phyloP scores from a whole-genome alignment of 2,888 invertebrate species.

The Perizoma affinitatum region DNA sequence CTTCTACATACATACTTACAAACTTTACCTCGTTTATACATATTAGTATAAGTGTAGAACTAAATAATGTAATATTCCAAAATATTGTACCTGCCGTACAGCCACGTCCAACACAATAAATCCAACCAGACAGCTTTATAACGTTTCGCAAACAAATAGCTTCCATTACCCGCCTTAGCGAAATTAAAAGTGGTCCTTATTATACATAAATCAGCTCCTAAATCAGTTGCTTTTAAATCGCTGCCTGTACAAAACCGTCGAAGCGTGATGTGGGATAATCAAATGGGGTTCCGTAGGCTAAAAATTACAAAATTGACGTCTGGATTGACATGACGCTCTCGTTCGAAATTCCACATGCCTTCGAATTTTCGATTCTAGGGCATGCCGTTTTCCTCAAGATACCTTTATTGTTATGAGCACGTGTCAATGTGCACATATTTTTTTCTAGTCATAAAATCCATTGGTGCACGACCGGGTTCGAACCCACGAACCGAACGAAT shows the following conservation, averaged over 20 bases:
- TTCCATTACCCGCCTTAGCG: conserved; percentile 56
- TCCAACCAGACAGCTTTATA: conserved; percentile 70
- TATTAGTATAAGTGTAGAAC: too few species aligned
- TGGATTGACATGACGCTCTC: too few species aligned
- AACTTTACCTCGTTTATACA: not conserved
- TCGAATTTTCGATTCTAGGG: too few species aligned
- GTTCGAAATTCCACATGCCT: too few species aligned
- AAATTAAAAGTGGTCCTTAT: conserved; percentile 75
- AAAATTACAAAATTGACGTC: not conserved
- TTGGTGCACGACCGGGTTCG: too few species aligned
- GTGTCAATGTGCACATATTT: too few species aligned
- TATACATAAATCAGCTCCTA: conserved; percentile 69
- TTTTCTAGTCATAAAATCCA: too few species aligned
- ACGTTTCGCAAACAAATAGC: conserved; percentile 60
- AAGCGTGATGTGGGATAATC: conserved; percentile 20
- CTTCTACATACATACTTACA: not conserved
- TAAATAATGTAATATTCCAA: not conserved
- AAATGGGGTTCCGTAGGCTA: conserved; percentile 24
- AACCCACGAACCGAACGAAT: too few species aligned
- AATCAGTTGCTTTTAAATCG: conserved; percentile 53
- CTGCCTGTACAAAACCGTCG: conserved; percentile 29
- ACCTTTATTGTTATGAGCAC: too few species aligned
- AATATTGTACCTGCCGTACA: conserved; percentile 22
- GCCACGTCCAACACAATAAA: conserved; percentile 56
- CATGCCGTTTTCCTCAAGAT: too few species aligned